These are phyloP conservation scores for Lathamus discolor DNA, from an alignment of 2,113 vertebrate genomes.

Conservation along the genomic window DNA sequence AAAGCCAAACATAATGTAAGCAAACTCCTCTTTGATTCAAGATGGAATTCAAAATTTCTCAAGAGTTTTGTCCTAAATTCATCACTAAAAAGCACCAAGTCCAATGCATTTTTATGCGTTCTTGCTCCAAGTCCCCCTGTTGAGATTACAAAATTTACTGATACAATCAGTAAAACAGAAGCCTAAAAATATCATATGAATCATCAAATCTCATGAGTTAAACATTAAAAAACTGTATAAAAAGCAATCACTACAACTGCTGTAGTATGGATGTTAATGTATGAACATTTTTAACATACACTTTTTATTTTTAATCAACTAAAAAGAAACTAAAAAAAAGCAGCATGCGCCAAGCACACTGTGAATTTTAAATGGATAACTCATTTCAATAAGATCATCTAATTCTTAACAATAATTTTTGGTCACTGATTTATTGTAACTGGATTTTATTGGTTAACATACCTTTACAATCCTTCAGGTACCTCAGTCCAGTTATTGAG, in stretches of 20 bases:
- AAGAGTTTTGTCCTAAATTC: background rate
- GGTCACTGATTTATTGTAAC: background rate
- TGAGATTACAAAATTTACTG: background rate
- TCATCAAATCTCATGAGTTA: background rate
- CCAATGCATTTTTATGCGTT: background rate
- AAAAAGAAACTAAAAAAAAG: background rate
- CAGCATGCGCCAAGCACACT: background rate
- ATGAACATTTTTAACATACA: background rate
- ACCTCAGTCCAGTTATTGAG: background rate
- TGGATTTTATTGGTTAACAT: background rate
- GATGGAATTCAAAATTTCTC: background rate
- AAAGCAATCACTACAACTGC: background rate
- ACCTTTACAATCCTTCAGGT: background rate
- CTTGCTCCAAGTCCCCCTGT: background rate
- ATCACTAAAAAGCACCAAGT: background rate
- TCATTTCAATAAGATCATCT: background rate
- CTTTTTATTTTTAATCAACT: background rate
- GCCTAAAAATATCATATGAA: background rate
- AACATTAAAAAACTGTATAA: background rate
- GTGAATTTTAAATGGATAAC: background rate
- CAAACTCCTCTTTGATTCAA: background rate
- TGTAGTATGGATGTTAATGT: background rate
- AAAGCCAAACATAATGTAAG: background rate
- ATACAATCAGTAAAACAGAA: background rate
- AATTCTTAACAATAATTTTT: background rate